Conservation (phyloP, 2,888 invertebrate species). For the Monoplex corrugatus region DNA sequence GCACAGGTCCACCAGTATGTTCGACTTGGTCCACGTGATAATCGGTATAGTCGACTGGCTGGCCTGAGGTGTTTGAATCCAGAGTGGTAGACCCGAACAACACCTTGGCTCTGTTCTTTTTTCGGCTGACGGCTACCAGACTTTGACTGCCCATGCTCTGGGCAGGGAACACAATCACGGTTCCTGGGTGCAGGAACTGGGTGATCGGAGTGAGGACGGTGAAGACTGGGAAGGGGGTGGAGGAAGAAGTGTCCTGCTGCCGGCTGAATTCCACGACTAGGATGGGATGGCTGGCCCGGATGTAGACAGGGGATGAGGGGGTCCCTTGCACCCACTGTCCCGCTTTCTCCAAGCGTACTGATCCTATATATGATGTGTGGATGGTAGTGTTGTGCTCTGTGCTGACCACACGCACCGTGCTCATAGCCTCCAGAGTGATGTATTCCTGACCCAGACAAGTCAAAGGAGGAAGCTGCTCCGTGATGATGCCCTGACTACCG, state of each 20-base stretch:
- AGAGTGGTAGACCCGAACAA: background rate
- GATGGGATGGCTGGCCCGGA: constrained; percentile 46
- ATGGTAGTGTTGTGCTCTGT: constrained; percentile 39
- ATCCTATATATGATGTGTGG: constrained; percentile 21
- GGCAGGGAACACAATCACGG: background rate
- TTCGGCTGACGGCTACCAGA: background rate
- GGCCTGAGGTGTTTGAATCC: too few relatives aligned
- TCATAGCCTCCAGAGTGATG: background rate
- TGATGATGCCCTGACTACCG: constrained; percentile 23
- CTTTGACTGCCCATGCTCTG: background rate
- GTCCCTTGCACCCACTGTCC: constrained; percentile 19
- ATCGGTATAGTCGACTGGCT: background rate
- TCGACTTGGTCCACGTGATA: too few relatives aligned
- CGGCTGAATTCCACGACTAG: constrained; percentile 39
- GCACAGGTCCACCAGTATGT: background rate
- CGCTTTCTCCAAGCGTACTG: background rate
- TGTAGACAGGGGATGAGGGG: background rate
- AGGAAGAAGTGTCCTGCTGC: background rate
- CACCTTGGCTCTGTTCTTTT: background rate
- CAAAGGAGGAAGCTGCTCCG: constrained; percentile 48
- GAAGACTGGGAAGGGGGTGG: background rate
- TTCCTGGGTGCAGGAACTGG: constrained; percentile 28
- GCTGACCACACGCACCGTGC: constrained; percentile 35
- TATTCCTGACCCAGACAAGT: constrained; percentile 34
- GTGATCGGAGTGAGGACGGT: constrained; percentile 10